A percentile compares a stretch with the other conserved stretches of the same genome.
Evolutionary conservation across 2,113 vertebrate species (phyloP).

Genomic region (Chloebia gouldiae): DNA sequence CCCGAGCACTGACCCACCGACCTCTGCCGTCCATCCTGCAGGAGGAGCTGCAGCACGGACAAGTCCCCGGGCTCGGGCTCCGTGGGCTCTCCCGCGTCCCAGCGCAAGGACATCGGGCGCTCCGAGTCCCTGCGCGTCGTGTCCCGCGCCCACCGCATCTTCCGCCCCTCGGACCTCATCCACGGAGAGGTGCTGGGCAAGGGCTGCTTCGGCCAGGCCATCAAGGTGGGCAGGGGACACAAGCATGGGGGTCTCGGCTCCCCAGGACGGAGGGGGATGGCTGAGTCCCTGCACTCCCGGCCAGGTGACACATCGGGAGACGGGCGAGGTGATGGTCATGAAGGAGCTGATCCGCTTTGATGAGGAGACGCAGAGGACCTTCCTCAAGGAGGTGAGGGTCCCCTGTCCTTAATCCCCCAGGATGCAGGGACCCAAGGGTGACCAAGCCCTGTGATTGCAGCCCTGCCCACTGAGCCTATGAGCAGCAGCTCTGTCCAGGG

Average conservation of each 20-base stretch:
- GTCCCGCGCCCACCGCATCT: conserved; percentile 88
- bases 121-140: conserved; percentile 90
- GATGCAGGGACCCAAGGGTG: fast-evolving
- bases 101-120: conserved; percentile 88
- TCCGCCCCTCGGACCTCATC: conserved; percentile 95
- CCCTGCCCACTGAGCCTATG: fast-evolving
- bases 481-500: fast-evolving
- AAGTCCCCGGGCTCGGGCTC: conserved; percentile 87
- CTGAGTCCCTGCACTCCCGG: neutral
- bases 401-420: neutral
- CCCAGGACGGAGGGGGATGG: fast-evolving
- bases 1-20: neutral
- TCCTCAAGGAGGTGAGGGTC: conserved; percentile 89
- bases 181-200: conserved; percentile 95
- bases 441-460: fast-evolving
- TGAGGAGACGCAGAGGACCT: conserved; percentile 93
- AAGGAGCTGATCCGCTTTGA: conserved; percentile 97
- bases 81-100: conserved; percentile 81
- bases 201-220: conserved; percentile 96
- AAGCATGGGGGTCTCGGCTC: fast-evolving
- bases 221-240: conserved; percentile 79
- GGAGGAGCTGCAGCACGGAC: conserved; percentile 93
- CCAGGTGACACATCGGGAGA: conserved; percentile 93
- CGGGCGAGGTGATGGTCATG: conserved; percentile 99
- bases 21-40: neutral